Conservation (phyloP, 2,797 vertebrate species). For the Sebastiscus tertius region DNA sequence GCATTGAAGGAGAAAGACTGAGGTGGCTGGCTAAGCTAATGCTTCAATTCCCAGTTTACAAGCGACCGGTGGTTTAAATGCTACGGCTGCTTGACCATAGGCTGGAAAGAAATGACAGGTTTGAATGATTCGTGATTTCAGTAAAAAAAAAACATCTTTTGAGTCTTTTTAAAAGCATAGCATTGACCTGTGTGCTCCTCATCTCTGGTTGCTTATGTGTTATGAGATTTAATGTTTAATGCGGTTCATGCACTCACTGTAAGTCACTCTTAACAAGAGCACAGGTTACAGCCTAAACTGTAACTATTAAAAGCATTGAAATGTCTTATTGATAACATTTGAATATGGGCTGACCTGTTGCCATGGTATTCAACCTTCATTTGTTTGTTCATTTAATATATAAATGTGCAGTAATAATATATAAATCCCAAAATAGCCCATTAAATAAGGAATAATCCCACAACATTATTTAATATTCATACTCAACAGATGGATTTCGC, state of each 20-base stretch:
- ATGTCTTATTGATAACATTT: too few relatives aligned
- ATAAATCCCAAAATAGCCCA: too few relatives aligned
- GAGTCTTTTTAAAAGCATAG: neutral
- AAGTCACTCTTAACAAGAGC: neutral
- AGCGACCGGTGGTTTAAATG: slow-evolving; percentile 21
- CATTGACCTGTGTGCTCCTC: neutral
- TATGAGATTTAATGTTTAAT: neutral
- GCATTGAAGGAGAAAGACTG: slow-evolving; percentile 51
- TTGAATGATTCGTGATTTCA: slow-evolving; percentile 24
- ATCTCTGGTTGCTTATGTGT: neutral
- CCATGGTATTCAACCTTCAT: too few relatives aligned
- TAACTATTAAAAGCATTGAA: neutral
- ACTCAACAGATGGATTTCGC: too few relatives aligned
- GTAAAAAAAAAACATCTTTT: neutral
- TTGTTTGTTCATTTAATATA: too few relatives aligned
- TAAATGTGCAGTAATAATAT: too few relatives aligned
- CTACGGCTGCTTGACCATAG: neutral
- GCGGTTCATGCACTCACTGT: neutral
- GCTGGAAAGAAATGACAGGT: slow-evolving; percentile 6
- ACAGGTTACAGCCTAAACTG: neutral
- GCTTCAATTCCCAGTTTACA: slow-evolving; percentile 53
- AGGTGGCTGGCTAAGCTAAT: slow-evolving; percentile 42
- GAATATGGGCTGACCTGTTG: too few relatives aligned
- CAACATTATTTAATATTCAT: too few relatives aligned
- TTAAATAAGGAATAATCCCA: too few relatives aligned